Base-by-base conservation (phyloP, 2,888 invertebrate genomes). In the Ectemnius continuus region DNA sequence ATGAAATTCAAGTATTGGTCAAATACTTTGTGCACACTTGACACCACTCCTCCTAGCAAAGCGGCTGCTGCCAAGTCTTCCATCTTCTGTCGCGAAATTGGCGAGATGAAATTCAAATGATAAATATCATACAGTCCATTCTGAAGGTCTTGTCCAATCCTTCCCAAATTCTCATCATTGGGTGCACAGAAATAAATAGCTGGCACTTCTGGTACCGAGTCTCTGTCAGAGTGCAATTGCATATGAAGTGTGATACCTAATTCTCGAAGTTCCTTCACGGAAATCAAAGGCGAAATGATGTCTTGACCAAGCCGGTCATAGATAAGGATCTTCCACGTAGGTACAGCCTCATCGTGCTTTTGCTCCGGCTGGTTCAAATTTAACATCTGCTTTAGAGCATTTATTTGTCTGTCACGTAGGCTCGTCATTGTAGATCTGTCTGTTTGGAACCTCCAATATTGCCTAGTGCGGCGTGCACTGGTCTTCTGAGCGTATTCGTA, bases 1-100 rank as follows among this genome's bases (percentile, higher is more conserved):
- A 99, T 98, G 87, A 99, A 99, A 92, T 99, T 99, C 67, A 99
- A 93, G 93, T 99, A 99, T 91, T 99, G 99, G 91, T 99, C 99
- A 92, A 95, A 99, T 14, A 94, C 96, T 92, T 98, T 98, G 80
- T 97, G 97, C 73, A 99, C 96, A 88, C 96, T 96, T 57, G 96
- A 94, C n/a, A 97, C 97, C 82, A 96, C 95, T 86, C 97, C 97
- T 0, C 97, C 95, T 85, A 97, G 96, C 60, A 99, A 94, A 0
- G 99, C 97, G 1, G 98, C 95, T 0, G 96, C 94, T 1, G 99
- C 99, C 67, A 99, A 92, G 90, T 98, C 98, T 92, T 99, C 99
- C 76, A 99, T 93, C 91, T 96, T 96, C 86, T 97, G 97, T 72
- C 99, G 93, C 4, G 98, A 95, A 78, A 99, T 97, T 0, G 99